Conservation (phyloP, 1,140 invertebrate species). For the Trichomalopsis sarcophagae region DNA sequence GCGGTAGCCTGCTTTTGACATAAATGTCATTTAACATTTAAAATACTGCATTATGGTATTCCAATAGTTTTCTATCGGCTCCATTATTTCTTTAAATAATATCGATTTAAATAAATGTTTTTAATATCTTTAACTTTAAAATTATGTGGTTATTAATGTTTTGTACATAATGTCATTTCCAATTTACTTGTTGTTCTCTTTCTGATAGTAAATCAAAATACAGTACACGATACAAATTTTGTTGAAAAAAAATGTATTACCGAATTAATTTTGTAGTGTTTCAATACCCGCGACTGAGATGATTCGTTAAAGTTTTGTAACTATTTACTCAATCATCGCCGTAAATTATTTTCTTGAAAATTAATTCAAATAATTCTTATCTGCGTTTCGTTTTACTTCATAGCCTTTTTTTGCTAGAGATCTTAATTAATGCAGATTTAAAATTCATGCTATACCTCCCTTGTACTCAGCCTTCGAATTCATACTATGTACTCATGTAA, state of each 20-base stretch:
- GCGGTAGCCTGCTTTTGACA: background rate
- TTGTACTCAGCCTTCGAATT: constrained; percentile 15
- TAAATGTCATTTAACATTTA: background rate
- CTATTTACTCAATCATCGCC: too few relatives aligned
- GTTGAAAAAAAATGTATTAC: background rate
- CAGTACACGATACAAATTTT: background rate
- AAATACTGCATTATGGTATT: background rate
- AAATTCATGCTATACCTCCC: constrained; percentile 23
- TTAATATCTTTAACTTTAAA: background rate
- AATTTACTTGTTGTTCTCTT: background rate
- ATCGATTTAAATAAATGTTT: background rate
- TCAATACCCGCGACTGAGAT: background rate
- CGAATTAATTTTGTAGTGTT: background rate
- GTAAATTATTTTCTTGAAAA: too few relatives aligned
- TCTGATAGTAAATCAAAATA: background rate
- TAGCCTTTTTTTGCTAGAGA: background rate
- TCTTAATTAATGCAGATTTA: constrained; percentile 14
- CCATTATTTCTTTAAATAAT: background rate
- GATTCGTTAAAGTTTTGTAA: background rate
- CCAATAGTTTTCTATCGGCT: background rate
- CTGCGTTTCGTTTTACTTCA: background rate
- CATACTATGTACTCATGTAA: constrained; percentile 35
- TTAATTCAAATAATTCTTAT: background rate
- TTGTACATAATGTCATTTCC: background rate
- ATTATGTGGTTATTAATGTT: background rate